Evolutionary conservation across 2,888 invertebrate species (phyloP).

Genomic region (Tenthredo amoena): DNA sequence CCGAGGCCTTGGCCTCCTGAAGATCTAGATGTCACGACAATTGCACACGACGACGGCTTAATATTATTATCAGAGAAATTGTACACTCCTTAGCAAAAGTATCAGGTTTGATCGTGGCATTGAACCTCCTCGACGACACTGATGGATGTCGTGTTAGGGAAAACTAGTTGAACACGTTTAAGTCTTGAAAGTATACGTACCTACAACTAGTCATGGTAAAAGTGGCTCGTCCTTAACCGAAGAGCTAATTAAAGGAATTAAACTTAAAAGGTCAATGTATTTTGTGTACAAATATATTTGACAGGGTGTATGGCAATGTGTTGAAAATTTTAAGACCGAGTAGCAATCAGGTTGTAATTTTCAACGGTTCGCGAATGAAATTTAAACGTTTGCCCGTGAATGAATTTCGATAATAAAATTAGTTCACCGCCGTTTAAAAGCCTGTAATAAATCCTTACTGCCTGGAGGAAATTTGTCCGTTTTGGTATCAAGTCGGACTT

Average conservation of each 20-base stretch:
- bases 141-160: constrained; percentile 42
- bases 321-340: not conserved
- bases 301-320: not conserved
- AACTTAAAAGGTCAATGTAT: not conserved
- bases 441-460: constrained; percentile 29
- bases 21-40: constrained; percentile 65
- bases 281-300: not conserved
- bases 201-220: constrained; percentile 43
- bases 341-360: not conserved
- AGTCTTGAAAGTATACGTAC: constrained; percentile 39
- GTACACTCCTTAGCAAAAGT: constrained; percentile 43
- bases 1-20: constrained; percentile 63
- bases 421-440: constrained; percentile 30
- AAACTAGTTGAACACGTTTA: constrained; percentile 50
- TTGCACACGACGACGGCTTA: constrained; percentile 61
- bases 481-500: constrained; percentile 28
- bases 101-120: constrained; percentile 38
- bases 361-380: constrained; percentile 12
- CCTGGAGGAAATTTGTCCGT: constrained; percentile 14
- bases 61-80: constrained; percentile 55
- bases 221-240: not conserved
- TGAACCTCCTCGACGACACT: constrained; percentile 51
- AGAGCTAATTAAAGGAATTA: constrained; percentile 30
- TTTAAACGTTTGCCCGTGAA: constrained; percentile 16
- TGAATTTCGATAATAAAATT: constrained; percentile 39